Conservation (phyloP, 2,113 vertebrate genomes). For the Crotalus viridis region DNA sequence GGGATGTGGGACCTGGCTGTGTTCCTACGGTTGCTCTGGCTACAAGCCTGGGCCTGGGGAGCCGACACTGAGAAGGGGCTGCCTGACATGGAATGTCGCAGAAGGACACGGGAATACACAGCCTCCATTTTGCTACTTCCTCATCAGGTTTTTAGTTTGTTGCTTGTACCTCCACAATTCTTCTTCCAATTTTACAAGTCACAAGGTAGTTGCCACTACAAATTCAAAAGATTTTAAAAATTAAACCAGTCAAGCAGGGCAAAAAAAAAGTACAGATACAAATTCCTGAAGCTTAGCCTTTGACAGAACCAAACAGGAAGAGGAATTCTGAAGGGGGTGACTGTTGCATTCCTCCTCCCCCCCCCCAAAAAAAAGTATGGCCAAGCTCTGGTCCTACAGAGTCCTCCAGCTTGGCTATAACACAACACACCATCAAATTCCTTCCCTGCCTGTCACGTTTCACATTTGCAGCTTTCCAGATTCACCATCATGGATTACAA, state of each 20-base stretch:
- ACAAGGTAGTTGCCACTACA: background rate
- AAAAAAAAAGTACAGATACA: background rate
- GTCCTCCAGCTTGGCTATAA: background rate
- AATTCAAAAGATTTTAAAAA: background rate
- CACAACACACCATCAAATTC: background rate
- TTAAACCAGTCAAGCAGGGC: background rate
- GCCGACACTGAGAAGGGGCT: background rate
- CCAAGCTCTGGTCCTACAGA: background rate
- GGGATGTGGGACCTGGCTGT: background rate
- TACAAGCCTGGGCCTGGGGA: background rate
- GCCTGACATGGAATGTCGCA: background rate
- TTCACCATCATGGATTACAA: background rate
- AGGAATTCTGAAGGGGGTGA: background rate
- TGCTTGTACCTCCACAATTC: background rate
- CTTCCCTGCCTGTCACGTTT: background rate
- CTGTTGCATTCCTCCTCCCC: background rate
- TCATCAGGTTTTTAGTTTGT: background rate
- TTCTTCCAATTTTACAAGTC: background rate
- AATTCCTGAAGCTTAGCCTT: background rate
- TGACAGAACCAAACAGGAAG: background rate
- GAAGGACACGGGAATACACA: background rate
- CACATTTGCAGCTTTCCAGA: background rate
- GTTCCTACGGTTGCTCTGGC: background rate
- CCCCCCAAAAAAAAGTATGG: background rate
- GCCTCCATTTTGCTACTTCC: background rate